Evolutionary conservation across 2,797 vertebrate species (phyloP), one percentile per base, ranked within the genome.

Genomic region (Artibeus jamaicensis): DNA sequence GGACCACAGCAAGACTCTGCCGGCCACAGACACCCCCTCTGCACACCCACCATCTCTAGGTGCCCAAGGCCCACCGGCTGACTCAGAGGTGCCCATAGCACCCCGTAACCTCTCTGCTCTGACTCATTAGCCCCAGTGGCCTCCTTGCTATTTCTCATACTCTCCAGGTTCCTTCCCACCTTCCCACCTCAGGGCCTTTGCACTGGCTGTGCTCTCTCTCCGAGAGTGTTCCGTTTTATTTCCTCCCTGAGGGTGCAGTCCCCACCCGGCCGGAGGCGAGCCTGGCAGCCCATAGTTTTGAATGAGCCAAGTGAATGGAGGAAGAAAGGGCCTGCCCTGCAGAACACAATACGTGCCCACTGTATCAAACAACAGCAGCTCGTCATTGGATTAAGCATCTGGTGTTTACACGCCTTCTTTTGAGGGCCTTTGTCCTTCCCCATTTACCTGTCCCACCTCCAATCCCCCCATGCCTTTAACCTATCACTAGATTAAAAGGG

Each of bases 41-140:
- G 57, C 83, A 83, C 37, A 26, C 8, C 1, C 0, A 34, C 0
- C 0, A 34, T 37, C 46, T 18, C 16, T 0, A 8, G 19, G 4
- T 37, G 55, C 32, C 44, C 0, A 32, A 9, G 16, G 44, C 26
- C 86, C 78, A n/a, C 77, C 18, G 21, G 50, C 0, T 0, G 26
- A 32, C 4, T 3, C 22, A 6, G 83, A 48, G 42, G 57, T 19
- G 10, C 29, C 0, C 10, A 0, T 0, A 2, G 68, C 29, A 15
- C 77, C 46, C 55, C 4, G 11, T 39, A 10, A 4, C 37, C 57
- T 22, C 57, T 53, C 39, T 29, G 53, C 16, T 24, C 37, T 24
- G 14, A 0, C 34, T 79, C 32, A 1, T 68, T 26, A 32, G 37
- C 37, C 50, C 21, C 55, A 0, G 8, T 0, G 19, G 57, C 68